Evolutionary conservation across 1,140 invertebrate genomes (phyloP).

Genomic region (Temnothorax longispinosus): DNA sequence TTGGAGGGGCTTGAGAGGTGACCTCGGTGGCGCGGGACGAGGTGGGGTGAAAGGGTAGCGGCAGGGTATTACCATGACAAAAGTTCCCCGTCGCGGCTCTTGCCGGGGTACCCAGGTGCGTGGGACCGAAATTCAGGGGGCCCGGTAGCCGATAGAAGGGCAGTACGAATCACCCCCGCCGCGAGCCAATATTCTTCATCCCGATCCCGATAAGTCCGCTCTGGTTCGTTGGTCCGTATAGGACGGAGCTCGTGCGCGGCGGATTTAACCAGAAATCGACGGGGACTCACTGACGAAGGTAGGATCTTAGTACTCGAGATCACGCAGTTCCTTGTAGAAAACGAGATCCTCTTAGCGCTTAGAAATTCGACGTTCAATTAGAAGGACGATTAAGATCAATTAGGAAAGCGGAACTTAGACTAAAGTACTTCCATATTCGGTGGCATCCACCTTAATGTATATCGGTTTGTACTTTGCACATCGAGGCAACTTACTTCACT

Average conservation of each 20-base stretch:
- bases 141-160: conserved; percentile 80
- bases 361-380: conserved; percentile 57
- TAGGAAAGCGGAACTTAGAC: neutral
- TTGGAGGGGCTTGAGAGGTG: conserved; percentile 49
- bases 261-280: neutral
- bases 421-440: neutral
- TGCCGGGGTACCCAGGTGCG: conserved; percentile 80
- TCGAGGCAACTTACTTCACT: neutral
- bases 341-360: conserved; percentile 61
- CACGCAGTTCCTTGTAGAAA: conserved; percentile 23
- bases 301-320: conserved; percentile 52
- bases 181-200: conserved; percentile 62
- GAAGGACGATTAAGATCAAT: conserved; percentile 60
- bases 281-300: neutral
- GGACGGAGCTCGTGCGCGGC: conserved; percentile 2
- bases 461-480: neutral
- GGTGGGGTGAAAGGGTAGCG: conserved; percentile 61
- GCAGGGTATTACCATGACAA: conserved; percentile 82
- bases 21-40: conserved; percentile 35
- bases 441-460: neutral
- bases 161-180: conserved; percentile 82
- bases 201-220: conserved; percentile 59
- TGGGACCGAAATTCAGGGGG: conserved; percentile 80
- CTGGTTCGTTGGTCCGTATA: conserved; percentile 35
- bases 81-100: conserved; percentile 75